Evolutionary conservation across 2,888 invertebrate genomes (phyloP), one percentile per base, ranked within the genome.

Genomic region (Amblyjoppa fuscipennis): DNA sequence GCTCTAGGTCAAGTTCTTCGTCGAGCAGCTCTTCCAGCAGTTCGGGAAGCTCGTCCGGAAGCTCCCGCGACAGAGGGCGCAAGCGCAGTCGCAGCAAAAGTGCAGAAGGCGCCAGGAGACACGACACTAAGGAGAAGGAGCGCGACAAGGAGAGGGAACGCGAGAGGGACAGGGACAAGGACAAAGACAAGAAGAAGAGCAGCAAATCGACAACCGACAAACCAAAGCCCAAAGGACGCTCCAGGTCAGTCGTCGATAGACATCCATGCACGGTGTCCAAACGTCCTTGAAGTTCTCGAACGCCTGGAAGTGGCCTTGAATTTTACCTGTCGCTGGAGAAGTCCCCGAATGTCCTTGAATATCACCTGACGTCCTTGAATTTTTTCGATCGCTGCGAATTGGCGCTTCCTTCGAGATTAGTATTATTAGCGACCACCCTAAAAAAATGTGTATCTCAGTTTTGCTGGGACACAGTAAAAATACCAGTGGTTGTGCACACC

Each of bases 11-110:
- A 0, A 96, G 97, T 84, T 97, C 96, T 0, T 96, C 96, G 16
- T 97, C 98, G 0, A 96, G 96, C 75, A 98, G 97, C 9, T 96
- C 96, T 0, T 98, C 97, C 0, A 97, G 97, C 92, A 97, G 97
- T 89, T 97, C 97, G 0, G 96, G 96, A 66, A 95, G 94, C 89
- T 95, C 94, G 41, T 94, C 94, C 1, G 94, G 95, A 1, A 94
- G 96, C 85, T 96, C 96, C 53, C 94, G 96, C 68, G 95, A 96
- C 68, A 96, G 94, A 95, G 96, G 94, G 95, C 96, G 96, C 95
- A 95, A 94, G 94, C 94, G 91, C 9, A 93, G 94, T 90, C 91
- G 93, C 53, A 91, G 94, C 89, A 93, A 94, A 91, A 93, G 94
- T 88, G 92, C 89, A 69, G 93, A 93, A 90, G 93, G 90, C 38